Evolutionary conservation across 2,113 vertebrate species (phyloP).

Genomic region (Isurus oxyrinchus): DNA sequence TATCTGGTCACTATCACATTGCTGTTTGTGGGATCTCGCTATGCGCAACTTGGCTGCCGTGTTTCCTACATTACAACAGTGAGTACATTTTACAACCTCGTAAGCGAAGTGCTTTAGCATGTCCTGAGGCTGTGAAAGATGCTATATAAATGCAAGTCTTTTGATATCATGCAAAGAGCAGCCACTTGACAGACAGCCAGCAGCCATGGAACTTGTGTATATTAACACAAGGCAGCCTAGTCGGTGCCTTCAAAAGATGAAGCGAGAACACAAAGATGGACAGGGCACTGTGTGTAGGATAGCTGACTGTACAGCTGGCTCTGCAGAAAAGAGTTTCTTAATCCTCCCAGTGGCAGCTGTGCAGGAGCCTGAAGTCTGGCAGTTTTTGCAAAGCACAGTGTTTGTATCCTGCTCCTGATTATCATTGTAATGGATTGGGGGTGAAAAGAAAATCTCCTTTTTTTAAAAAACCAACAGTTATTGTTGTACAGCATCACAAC

Average conservation of each 20-base stretch:
- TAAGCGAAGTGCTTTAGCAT: background rate
- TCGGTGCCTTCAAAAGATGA: background rate
- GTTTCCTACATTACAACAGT: background rate
- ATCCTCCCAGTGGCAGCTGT: background rate
- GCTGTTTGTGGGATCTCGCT: too few relatives aligned
- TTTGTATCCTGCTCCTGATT: background rate
- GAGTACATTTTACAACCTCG: background rate
- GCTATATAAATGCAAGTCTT: background rate
- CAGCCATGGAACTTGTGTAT: background rate
- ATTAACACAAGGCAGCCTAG: background rate
- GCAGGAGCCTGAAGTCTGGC: constrained; percentile 5
- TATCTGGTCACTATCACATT: too few relatives aligned
- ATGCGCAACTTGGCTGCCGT: too few relatives aligned
- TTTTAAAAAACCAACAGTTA: background rate
- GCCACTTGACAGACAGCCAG: background rate
- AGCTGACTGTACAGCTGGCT: background rate
- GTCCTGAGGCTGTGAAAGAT: background rate
- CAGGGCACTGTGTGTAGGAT: background rate
- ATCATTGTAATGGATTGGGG: background rate
- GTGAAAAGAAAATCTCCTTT: background rate
- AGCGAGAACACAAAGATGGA: background rate
- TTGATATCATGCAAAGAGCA: background rate
- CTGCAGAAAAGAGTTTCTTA: background rate
- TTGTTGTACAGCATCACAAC: background rate
- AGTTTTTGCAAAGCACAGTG: background rate